Base-by-base conservation (phyloP, 37 sponge, comb jelly and placozoan species). In the Axinella damicornis region DNA sequence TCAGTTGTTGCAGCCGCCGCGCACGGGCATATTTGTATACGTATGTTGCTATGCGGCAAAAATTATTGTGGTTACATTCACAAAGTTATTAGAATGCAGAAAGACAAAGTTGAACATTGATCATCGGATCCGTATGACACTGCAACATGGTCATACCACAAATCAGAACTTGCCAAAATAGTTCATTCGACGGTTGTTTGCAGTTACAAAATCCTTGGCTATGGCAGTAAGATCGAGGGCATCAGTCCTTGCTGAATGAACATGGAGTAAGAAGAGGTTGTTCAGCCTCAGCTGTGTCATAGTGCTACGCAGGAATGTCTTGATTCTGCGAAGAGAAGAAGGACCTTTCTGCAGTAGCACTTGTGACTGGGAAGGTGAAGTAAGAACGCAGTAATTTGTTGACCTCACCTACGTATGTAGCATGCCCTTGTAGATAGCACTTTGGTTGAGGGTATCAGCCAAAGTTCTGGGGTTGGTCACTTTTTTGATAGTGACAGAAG, bases 321-420 rank as follows among this genome's bases (percentile, higher is more conserved):
- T 83, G 20, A 83, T 59, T 5, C 74, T 63, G 16, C 75, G 75
- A n/a, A 83, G 65, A 35, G 84, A 56, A 74, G 69, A 68, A 83
- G 22, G 84, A 74, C 35, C 75, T 55, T 74, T 83, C 83, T 33
- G 57, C 53, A 32, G 63, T 39, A 0, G 46, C 46, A 61, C 62
- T 61, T 27, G 62, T 61, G 5, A 61, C 27, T 14, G 13, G 62
- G 11, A 61, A 61, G 2, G 62, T 22, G n/a, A 71, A n/a, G 40
- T 40, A 71, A 2, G 19, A 18, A 2, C n/a, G 17, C 1, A 71
- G 24, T 30, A 53, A 22, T 53, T 74, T 74, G 57, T 74, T 57
- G 21, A 76, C 61, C 55, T 76, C 77, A 21, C 58, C 19, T 2
- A n/a, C n/a, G n/a, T n/a, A n/a, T n/a, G n/a, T n/a, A 76, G 77